Conservation (phyloP, 2,888 invertebrate species). For the Amphipoea oculea region DNA sequence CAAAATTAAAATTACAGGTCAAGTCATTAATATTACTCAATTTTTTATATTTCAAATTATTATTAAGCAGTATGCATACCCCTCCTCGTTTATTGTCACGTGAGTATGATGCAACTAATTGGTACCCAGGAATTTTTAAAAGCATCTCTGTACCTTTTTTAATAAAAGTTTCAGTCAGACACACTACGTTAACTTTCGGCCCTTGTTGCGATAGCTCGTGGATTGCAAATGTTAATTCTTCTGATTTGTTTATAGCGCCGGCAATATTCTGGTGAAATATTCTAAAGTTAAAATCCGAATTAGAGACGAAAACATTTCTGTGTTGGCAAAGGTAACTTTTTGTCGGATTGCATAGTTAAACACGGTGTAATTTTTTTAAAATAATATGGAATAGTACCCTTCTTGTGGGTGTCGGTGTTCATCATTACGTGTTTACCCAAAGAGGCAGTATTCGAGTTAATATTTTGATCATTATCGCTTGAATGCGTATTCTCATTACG, state of each 20-base stretch:
- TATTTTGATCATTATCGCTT: neutral
- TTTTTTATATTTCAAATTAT: constrained; percentile 5
- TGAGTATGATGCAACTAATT: constrained; percentile 4
- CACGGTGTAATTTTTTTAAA: no score
- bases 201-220: neutral
- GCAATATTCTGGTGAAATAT: no score
- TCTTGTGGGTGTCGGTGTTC: neutral
- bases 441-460: neutral
- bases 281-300: no score
- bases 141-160: neutral
- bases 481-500: neutral
- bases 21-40: neutral
- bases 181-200: neutral
- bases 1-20: no score
- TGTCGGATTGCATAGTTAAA: no score
- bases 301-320: no score
- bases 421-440: neutral
- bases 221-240: neutral
- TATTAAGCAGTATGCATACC: neutral
- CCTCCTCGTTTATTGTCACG: constrained; percentile 4
- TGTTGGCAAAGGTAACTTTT: no score
- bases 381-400: neutral
- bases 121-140: neutral
- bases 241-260: neutral
- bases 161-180: constrained; percentile 3